Conservation (phyloP, 2,113 vertebrate species). For the Cavia aperea region DNA sequence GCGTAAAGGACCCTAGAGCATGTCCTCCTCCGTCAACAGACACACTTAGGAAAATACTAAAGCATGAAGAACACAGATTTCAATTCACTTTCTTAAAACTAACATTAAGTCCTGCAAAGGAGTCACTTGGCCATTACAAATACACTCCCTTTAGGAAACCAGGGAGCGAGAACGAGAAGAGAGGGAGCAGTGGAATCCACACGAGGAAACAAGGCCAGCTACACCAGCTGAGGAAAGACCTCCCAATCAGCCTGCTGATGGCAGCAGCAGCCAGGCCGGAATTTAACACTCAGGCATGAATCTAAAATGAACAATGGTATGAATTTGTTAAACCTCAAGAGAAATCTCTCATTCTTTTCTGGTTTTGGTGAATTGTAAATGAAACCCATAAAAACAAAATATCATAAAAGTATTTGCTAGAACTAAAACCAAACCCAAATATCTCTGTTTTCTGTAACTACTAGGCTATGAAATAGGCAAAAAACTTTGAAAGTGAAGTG, state of each 20-base stretch:
- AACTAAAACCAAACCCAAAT: conserved; percentile 29
- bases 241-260: conserved; percentile 24
- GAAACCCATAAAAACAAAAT: background rate
- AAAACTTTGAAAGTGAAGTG: conserved; percentile 17
- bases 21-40: background rate
- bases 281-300: conserved; percentile 25
- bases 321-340: conserved; percentile 34
- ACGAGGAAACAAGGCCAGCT: background rate
- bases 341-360: conserved; percentile 34
- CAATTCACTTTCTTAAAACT: conserved; percentile 15
- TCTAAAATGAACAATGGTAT: conserved; percentile 32
- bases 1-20: background rate
- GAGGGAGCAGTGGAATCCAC: background rate
- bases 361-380: conserved; percentile 15
- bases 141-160: background rate
- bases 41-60: conserved; percentile 13
- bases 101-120: background rate
- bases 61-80: conserved; percentile 17
- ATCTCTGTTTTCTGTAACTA: conserved; percentile 14
- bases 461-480: conserved; percentile 10
- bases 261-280: background rate
- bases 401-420: conserved; percentile 29
- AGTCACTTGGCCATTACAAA: background rate
- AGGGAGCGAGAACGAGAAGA: background rate
- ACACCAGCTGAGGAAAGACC: conserved; percentile 2